Percentiles rank a stretch among this genome's conserved stretches.
These are phyloP conservation scores for Catocala fraxini DNA, from an alignment of 2,888 invertebrate species.

Conservation along the genomic window DNA sequence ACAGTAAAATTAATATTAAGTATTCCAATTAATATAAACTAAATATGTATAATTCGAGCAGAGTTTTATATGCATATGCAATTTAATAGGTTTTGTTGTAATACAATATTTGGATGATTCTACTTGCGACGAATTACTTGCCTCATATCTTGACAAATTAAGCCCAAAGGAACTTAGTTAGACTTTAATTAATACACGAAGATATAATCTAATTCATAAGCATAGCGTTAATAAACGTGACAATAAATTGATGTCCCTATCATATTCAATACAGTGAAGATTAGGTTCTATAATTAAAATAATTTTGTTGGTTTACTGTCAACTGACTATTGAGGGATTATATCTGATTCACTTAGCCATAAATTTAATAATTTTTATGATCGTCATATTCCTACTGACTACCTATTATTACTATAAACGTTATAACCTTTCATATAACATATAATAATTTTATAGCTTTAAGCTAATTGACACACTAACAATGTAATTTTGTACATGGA, in stretches of 20 bases:
- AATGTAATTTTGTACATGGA: too few species aligned
- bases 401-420: too few species aligned
- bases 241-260: neutral
- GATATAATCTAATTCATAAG: constrained; percentile 24
- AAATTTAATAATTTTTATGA: neutral
- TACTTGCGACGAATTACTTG: constrained; percentile 22
- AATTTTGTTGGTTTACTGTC: neutral
- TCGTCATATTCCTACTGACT: neutral
- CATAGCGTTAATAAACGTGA: constrained; percentile 26
- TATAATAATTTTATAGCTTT: too few species aligned
- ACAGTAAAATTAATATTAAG: constrained; percentile 16
- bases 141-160: constrained; percentile 25
- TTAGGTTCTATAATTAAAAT: neutral
- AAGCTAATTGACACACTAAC: too few species aligned
- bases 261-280: neutral
- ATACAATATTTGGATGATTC: constrained; percentile 38
- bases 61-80: too few species aligned
- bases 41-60: too few species aligned
- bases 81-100: constrained; percentile 16
- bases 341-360: neutral
- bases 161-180: constrained; percentile 29
- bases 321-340: neutral
- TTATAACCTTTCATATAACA: too few species aligned
- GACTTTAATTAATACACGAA: constrained; percentile 27
- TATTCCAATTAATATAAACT: neutral